phyloP scores from a whole-genome alignment of 2,888 invertebrate genomes.

The Diloba caeruleocephala region DNA sequence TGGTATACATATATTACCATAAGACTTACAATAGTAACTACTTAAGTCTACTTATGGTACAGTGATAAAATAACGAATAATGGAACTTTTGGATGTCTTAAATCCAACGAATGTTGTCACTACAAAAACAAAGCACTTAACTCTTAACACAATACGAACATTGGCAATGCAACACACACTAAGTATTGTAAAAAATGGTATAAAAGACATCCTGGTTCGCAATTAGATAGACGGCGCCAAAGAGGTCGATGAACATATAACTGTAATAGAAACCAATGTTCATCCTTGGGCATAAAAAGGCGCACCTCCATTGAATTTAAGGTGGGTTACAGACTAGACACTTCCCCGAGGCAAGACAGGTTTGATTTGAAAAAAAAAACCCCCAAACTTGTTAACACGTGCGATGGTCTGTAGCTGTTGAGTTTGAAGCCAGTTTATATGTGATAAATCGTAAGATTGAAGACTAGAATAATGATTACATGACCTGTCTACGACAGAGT shows the following conservation, averaged over 20 bases:
- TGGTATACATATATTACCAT: background rate
- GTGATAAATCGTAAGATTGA: background rate
- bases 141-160: conserved; percentile 1
- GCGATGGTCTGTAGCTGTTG: background rate
- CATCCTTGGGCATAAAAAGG: conserved; percentile 30
- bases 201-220: conserved; percentile 33
- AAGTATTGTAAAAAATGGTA: conserved; percentile 28
- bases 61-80: conserved; percentile 1
- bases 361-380: conserved; percentile 19
- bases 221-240: conserved; percentile 47
- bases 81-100: background rate
- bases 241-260: conserved; percentile 47
- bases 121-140: background rate
- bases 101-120: background rate
- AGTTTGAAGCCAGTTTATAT: background rate
- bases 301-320: conserved; percentile 19
- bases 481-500: too few relatives aligned
- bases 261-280: conserved; percentile 32
- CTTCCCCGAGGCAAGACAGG: conserved; percentile 17
- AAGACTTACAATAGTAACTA: background rate
- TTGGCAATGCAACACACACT: conserved; percentile 25
- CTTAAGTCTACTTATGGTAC: background rate
- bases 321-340: conserved; percentile 12
- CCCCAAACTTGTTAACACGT: conserved; percentile 15
- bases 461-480: too few relatives aligned